A percentile compares a stretch with the other conserved stretches of the same genome.
These are phyloP conservation scores for Spilogale gracilis DNA, from an alignment of 2,113 vertebrate species.

Conservation along the genomic window DNA sequence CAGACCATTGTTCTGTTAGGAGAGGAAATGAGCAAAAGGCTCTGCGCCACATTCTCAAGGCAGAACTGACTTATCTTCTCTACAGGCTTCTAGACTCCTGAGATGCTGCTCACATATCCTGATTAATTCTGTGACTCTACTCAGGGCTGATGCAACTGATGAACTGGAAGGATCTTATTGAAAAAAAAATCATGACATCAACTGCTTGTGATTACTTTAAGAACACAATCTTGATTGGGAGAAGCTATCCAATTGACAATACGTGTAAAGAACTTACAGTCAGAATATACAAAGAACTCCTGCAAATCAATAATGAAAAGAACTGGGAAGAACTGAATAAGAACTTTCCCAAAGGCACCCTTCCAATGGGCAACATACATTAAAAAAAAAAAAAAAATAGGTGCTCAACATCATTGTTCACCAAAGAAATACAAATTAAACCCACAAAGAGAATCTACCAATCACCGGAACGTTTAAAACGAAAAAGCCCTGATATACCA, in stretches of 20 bases:
- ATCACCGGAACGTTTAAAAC: background rate
- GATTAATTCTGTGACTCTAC: background rate
- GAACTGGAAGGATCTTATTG: background rate
- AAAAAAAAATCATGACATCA: background rate
- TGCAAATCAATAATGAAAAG: constrained; percentile 26
- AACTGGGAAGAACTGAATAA: background rate
- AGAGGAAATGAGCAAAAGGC: background rate
- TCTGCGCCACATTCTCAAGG: background rate
- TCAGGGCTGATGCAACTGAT: background rate
- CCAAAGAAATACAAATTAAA: background rate
- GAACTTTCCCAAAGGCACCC: background rate
- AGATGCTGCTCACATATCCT: background rate
- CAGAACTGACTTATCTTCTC: background rate
- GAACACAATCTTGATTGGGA: background rate
- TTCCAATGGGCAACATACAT: background rate
- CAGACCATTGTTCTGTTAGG: background rate
- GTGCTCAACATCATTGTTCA: background rate
- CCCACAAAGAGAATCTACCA: background rate
- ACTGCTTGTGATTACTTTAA: background rate
- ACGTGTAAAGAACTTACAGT: background rate
- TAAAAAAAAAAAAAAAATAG: background rate
- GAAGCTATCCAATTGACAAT: background rate
- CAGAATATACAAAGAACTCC: background rate
- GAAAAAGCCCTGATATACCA: background rate
- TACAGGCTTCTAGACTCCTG: background rate